Base-by-base conservation (phyloP, 2,888 invertebrate species). In the Stenotaenia linearis region DNA sequence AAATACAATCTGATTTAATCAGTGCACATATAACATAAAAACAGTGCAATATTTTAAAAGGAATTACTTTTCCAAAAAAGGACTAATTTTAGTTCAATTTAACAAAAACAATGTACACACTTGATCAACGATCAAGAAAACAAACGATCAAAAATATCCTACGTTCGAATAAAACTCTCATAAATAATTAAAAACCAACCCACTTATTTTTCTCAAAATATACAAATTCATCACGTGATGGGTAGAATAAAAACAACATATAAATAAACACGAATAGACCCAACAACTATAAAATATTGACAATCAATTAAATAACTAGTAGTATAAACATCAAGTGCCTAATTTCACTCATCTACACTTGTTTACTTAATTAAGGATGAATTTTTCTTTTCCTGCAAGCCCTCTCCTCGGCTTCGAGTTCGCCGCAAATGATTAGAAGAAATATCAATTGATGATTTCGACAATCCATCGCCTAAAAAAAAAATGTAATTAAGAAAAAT, bases 391-490 rank as follows among this genome's bases (percentile, higher is more conserved):
- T 28, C 69, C 40, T 69, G 74, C 85, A 93, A 90, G 84, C 93
- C 92, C 86, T 94, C 94, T 84, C 92, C 92, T 86, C 93, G 92
- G 88, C 93, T 93, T 86, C 92, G 90, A 83, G 93, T 92, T 86
- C 93, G 90, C 86, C 92, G 91, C 85, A 94, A 50, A 28, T 37
- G 61, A 61, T 40, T 61, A 25, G 18, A 61, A 18, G 35, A 35
- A 76, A 37, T 25, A 45, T 30, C 35, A 18, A 30, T 78, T 9
- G 75, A 75, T n/a, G 28, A 75, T 28, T 25, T 75, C 2, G 76
- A 79, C 18, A 76, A 9, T 15, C 76, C 79, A 28, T 79, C 79
- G 45, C 79, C 79, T 79, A 28, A 75, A 7, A 28, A 6, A 3
- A 25, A 25, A 7, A 32, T 12, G 30, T 35, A 75, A 25, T 21